A percentile compares a stretch with the other conserved stretches of the same genome.
Evolutionary conservation across 2,797 vertebrate genomes (phyloP).

Genomic region (Urocyon cinereoargenteus): DNA sequence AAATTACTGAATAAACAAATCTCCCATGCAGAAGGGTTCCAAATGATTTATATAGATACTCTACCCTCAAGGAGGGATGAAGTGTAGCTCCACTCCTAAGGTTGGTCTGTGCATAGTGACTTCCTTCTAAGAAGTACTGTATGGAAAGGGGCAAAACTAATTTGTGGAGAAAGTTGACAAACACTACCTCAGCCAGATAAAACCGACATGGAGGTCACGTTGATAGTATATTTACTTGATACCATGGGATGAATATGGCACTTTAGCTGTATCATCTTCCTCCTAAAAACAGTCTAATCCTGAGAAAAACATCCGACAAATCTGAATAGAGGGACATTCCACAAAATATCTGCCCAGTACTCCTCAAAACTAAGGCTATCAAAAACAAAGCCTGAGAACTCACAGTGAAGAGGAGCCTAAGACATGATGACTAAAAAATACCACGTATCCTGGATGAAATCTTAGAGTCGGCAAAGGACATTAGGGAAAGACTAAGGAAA

Average conservation of each 20-base stretch:
- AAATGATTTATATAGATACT: neutral
- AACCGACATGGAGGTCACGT: neutral
- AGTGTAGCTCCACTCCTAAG: neutral
- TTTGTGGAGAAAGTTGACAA: neutral
- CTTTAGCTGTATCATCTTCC: neutral
- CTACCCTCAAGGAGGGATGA: neutral
- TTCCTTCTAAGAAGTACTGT: neutral
- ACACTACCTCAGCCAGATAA: neutral
- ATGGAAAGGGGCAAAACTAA: neutral
- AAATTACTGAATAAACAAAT: neutral
- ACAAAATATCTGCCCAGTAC: neutral
- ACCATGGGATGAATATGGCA: neutral
- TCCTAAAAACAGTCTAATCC: neutral
- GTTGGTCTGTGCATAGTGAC: neutral
- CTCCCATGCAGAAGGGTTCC: neutral
- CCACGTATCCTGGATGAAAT: neutral
- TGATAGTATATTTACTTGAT: neutral
- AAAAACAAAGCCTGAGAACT: neutral
- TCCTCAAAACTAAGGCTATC: neutral
- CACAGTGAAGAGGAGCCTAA: neutral
- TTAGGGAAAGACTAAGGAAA: neutral
- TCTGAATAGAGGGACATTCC: neutral
- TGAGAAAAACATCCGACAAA: neutral
- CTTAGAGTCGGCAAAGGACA: neutral
- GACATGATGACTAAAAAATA: neutral